Evolutionary conservation across 2,888 invertebrate species (phyloP), one percentile per base, ranked within the genome.

Genomic region (Drosophila nigritarsus): DNA sequence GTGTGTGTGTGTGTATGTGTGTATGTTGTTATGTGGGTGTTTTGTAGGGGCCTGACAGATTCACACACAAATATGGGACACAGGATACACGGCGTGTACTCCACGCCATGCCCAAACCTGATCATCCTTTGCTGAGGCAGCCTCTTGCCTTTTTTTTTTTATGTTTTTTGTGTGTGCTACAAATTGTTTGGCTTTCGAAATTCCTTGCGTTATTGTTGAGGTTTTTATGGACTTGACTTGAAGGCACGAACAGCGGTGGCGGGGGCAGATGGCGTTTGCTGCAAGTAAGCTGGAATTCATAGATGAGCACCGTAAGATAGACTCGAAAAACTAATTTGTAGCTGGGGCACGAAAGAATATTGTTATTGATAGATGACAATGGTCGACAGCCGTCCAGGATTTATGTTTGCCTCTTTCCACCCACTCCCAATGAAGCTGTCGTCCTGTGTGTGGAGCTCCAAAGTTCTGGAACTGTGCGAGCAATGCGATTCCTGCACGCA

Each of bases 121-220:
- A 79, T 80, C 70, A 65, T 66, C 69, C 55, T 66, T 62, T 63
- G 55, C 51, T 56, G 30, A 36, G 56, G 45, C 56, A 45, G 30
- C 30, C 64, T 64, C 36, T 58, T 60, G 48, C 53, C 45, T 49
- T 20, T 53, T 4, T 20, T 53, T 4, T 53, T 76, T 75, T 84
- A 72, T 87, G 76, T 75, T 77, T 83, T 87, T 78, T 89, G 75
- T 78, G 79, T 87, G 76, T 84, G 82, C 80, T 85, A 82, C 87
- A 87, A 86, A 86, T 86, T 87, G 89, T 87, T 82, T 87, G 80
- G 89, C 80, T 87, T 87, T 80, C 58, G 64, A 86, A 84, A 87
- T 89, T 87, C 78, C 70, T 78, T 59, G 69, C 73, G 72, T 87
- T 89, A 75, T 89, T 85, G 82, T 86, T 77, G 75, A 79, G 80